A percentile compares a stretch with the other conserved stretches of the same genome.
These are phyloP conservation scores for Verasper variegatus DNA, from an alignment of 2,113 vertebrate genomes.

Conservation along the genomic window DNA sequence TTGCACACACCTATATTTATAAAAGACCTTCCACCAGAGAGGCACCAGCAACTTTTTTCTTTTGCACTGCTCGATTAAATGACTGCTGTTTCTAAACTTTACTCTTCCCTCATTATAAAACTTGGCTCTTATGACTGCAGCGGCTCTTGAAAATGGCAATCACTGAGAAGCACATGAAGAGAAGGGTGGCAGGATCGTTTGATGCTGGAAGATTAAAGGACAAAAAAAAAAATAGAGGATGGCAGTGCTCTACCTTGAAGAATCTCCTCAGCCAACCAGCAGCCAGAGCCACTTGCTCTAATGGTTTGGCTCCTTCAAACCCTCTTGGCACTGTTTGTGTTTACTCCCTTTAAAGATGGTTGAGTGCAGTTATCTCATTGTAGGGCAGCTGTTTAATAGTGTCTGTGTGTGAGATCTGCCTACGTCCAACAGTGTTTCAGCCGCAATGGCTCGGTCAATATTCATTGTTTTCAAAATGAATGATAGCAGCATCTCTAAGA, in stretches of 20 bases:
- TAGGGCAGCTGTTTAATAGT: conserved; percentile 49
- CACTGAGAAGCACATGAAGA: conserved; percentile 48
- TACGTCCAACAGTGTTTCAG: conserved; percentile 49
- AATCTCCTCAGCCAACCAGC: conserved; percentile 42
- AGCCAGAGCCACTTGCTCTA: conserved; percentile 43
- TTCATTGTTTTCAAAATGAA: conserved; percentile 43
- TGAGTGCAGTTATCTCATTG: conserved; percentile 61
- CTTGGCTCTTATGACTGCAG: conserved; percentile 56
- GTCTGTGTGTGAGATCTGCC: conserved; percentile 18
- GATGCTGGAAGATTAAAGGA: conserved; percentile 78
- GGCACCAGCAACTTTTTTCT: not conserved
- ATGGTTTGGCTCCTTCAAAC: conserved; percentile 56
- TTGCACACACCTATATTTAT: not conserved
- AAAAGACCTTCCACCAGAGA: too few species aligned
- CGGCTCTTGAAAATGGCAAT: conserved; percentile 32
- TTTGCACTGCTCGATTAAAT: conserved; percentile 65
- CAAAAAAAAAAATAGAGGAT: conserved; percentile 6
- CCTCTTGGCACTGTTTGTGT: conserved; percentile 29
- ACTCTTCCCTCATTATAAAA: conserved; percentile 62
- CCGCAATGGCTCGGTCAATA: conserved; percentile 42
- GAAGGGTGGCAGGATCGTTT: conserved; percentile 47
- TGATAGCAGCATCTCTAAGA: conserved; percentile 45
- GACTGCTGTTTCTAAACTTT: conserved; percentile 37
- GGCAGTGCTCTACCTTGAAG: conserved; percentile 38
- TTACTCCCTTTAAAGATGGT: conserved; percentile 44